Percentiles rank a stretch among this genome's conserved stretches.
These are phyloP conservation scores for Calameuta pallipes DNA, from an alignment of 2,888 invertebrate genomes.

Conservation along the genomic window DNA sequence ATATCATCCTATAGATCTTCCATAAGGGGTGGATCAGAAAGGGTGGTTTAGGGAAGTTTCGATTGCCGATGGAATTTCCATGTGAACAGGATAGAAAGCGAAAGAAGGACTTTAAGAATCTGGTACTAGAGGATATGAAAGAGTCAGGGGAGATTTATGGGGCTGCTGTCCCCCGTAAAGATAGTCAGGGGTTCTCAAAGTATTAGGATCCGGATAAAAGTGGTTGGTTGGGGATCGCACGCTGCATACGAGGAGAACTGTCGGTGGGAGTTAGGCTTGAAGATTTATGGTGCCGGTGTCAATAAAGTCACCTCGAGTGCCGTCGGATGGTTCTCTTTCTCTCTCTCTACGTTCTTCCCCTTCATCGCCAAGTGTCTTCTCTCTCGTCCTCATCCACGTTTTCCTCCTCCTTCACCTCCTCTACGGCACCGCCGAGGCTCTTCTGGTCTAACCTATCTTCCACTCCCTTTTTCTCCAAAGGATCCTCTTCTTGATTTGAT, in stretches of 20 bases:
- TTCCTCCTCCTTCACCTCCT: too few species aligned
- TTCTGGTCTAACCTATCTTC: too few species aligned
- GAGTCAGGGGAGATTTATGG: slow-evolving; percentile 41
- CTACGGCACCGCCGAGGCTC: too few species aligned
- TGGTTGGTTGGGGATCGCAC: slow-evolving; percentile 4
- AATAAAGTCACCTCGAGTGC: slow-evolving; percentile 48
- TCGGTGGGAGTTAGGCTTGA: slow-evolving; percentile 44
- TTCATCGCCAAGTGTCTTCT: too few species aligned
- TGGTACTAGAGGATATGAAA: slow-evolving; percentile 29
- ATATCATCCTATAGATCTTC: too few species aligned
- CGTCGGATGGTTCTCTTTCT: slow-evolving; percentile 12
- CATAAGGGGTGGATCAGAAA: not conserved
- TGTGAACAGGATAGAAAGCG: too few species aligned
- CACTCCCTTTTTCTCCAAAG: too few species aligned
- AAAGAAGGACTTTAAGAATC: too few species aligned
- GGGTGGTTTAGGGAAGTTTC: not conserved
- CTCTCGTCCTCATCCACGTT: too few species aligned
- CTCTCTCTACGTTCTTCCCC: too few species aligned
- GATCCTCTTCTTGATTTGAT: too few species aligned
- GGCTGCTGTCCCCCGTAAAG: slow-evolving; percentile 24
- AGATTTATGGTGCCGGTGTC: slow-evolving; percentile 52
- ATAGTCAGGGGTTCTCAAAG: slow-evolving; percentile 38
- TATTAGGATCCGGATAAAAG: too few species aligned
- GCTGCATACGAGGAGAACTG: slow-evolving; percentile 23
- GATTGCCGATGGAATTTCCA: not conserved